Conservation (phyloP, 2,113 vertebrate species). For the Syrrhaptes paradoxus region DNA sequence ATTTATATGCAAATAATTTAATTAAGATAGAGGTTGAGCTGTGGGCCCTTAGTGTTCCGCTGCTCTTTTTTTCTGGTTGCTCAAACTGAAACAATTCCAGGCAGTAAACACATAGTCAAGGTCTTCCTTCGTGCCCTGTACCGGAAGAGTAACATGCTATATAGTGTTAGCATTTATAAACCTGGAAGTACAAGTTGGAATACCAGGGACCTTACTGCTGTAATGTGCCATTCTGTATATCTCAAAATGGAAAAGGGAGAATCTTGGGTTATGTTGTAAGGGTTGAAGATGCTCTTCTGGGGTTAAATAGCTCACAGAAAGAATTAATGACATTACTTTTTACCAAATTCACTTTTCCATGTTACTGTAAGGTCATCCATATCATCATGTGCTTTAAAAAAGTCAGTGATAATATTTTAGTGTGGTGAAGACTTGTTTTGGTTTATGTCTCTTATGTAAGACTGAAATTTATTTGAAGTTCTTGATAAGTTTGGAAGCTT, state of each 20-base stretch:
- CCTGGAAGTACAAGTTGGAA: not conserved
- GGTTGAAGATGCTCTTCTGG: not conserved
- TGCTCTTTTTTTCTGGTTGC: not conserved
- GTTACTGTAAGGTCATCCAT: not conserved
- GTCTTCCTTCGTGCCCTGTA: not conserved
- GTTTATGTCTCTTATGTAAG: not conserved
- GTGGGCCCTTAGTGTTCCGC: not conserved
- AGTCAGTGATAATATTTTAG: not conserved
- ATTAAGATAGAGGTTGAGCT: not conserved
- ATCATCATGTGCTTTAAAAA: not conserved
- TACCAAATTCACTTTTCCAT: not conserved
- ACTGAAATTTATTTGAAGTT: not conserved
- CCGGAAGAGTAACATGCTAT: not conserved
- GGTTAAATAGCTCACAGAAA: not conserved
- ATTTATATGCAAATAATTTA: constrained; percentile 1
- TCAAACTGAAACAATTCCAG: not conserved
- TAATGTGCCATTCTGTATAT: not conserved
- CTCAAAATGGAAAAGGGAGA: not conserved
- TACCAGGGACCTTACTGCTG: not conserved
- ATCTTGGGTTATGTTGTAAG: not conserved
- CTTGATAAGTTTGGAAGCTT: not conserved
- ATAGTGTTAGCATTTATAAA: not conserved
- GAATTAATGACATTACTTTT: not conserved
- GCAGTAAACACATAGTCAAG: not conserved
- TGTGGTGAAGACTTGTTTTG: not conserved